These are phyloP conservation scores for Drosophila simulans DNA, from an alignment of 1,140 invertebrate species.

Conservation along the genomic window DNA sequence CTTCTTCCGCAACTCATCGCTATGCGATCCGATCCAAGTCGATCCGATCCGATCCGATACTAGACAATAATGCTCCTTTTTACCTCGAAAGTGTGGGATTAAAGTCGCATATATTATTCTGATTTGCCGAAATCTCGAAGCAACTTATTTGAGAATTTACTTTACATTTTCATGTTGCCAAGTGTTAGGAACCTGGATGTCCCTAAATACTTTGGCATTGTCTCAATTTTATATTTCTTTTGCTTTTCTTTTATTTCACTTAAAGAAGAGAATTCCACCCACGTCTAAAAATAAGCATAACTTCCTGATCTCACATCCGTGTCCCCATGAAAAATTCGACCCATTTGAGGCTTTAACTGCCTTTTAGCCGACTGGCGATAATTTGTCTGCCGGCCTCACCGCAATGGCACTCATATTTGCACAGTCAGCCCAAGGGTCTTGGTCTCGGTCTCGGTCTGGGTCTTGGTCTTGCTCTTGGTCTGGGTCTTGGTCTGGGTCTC, in stretches of 20 bases:
- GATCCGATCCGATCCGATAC: neutral
- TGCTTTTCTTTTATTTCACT: neutral
- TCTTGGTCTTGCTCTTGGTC: conserved; percentile 2
- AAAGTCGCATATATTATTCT: neutral
- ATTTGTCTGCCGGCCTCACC: conserved; percentile 27
- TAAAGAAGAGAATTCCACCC: neutral
- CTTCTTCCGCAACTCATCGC: conserved; percentile 46
- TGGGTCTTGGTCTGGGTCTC: neutral
- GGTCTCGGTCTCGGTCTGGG: neutral
- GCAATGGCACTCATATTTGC: conserved; percentile 28
- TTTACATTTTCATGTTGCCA: neutral
- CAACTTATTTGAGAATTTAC: neutral
- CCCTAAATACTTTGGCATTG: too few relatives aligned
- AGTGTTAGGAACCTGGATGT: too few relatives aligned
- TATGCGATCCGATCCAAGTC: conserved; percentile 2
- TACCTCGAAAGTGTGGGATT: too few relatives aligned
- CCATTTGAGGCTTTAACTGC: conserved; percentile 12
- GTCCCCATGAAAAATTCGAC: conserved; percentile 7
- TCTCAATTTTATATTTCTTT: too few relatives aligned
- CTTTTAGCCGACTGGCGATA: conserved; percentile 35
- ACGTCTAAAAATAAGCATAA: neutral
- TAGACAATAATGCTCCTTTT: neutral
- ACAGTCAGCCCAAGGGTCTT: conserved; percentile 5
- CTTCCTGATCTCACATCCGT: conserved; percentile 13
- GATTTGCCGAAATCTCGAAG: neutral